A percentile compares a stretch with the other conserved stretches of the same genome.
These are phyloP conservation scores for Lepidurus couesii DNA, from an alignment of 1,140 invertebrate genomes.

Conservation along the genomic window DNA sequence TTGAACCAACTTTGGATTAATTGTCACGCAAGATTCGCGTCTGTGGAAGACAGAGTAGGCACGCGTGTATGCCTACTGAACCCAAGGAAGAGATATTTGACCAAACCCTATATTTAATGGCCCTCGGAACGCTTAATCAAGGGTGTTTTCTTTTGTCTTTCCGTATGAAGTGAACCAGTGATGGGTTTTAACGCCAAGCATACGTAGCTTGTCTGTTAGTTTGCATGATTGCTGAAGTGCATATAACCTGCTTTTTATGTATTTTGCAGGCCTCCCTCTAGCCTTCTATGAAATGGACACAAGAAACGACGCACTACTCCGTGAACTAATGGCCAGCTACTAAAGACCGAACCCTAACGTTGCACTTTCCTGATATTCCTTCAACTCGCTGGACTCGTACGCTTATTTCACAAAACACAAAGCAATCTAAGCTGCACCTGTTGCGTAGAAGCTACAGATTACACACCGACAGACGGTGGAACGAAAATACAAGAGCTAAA, in stretches of 20 bases:
- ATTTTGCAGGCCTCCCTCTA: neutral
- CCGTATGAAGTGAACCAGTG: neutral
- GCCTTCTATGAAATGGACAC: too few relatives aligned
- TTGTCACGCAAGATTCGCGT: constrained; percentile 1
- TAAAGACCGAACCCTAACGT: too few relatives aligned
- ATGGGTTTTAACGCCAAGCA: neutral
- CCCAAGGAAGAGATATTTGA: neutral
- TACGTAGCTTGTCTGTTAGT: neutral
- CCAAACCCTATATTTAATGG: neutral
- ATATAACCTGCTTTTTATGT: neutral
- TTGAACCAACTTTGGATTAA: neutral
- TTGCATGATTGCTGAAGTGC: constrained; percentile 18
- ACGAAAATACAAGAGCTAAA: neutral
- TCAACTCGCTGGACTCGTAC: too few relatives aligned
- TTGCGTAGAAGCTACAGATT: neutral
- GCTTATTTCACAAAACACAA: neutral
- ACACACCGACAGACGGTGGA: neutral
- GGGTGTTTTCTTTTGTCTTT: neutral
- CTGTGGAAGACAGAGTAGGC: neutral
- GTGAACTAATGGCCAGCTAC: too few relatives aligned
- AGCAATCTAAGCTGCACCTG: neutral
- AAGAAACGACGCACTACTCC: too few relatives aligned
- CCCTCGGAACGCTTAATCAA: neutral
- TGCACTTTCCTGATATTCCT: too few relatives aligned
- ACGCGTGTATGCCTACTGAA: neutral